These are phyloP conservation scores for Prosapia bicincta DNA, from an alignment of 2,888 invertebrate genomes.

Conservation along the genomic window DNA sequence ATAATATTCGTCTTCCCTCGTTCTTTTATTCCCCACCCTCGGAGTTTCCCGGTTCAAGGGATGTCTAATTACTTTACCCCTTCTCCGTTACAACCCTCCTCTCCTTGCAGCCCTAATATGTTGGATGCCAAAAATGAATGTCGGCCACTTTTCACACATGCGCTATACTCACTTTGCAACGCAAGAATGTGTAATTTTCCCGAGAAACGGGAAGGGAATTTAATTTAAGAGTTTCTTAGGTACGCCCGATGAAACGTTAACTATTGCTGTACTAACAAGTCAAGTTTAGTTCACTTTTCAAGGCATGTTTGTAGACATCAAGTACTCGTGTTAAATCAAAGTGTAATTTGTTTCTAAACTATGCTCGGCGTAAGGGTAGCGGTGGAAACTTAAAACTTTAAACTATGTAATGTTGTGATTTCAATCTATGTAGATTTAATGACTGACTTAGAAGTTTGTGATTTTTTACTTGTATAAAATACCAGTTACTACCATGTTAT, in stretches of 20 bases:
- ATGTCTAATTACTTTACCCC: not conserved
- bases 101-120: not conserved
- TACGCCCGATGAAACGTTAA: not conserved
- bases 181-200: slow-evolving; percentile 24
- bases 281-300: not conserved
- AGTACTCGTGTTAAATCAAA: not conserved
- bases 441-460: too few relatives aligned
- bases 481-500: too few relatives aligned
- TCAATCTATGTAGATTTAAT: not conserved
- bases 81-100: not conserved
- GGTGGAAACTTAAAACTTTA: not conserved
- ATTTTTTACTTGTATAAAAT: too few relatives aligned
- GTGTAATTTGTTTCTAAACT: not conserved
- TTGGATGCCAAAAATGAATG: slow-evolving; percentile 15
- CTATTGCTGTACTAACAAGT: not conserved
- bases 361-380: not conserved
- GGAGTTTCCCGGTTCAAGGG: not conserved
- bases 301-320: not conserved
- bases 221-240: slow-evolving; percentile 19
- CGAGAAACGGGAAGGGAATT: slow-evolving; percentile 11
- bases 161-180: not conserved
- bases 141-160: slow-evolving; percentile 12
- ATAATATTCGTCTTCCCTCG: not conserved
- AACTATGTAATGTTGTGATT: not conserved
- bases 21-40: not conserved